These are phyloP conservation scores for Lutjanus erythropterus DNA, from an alignment of 2,113 vertebrate genomes.

Conservation along the genomic window DNA sequence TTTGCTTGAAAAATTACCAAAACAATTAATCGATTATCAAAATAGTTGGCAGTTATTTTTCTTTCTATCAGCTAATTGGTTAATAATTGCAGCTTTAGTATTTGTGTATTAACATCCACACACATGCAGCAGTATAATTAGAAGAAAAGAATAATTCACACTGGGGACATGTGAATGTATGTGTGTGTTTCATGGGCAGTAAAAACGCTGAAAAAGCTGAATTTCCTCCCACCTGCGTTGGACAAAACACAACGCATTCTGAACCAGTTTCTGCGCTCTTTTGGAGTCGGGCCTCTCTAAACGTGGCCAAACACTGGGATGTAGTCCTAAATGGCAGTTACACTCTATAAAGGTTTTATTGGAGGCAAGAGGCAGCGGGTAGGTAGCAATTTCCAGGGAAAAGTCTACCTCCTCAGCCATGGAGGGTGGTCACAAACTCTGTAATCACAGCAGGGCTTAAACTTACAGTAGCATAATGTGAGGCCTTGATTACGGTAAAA, in stretches of 20 bases:
- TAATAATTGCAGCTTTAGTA: too few relatives aligned
- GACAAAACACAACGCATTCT: slow-evolving; percentile 8
- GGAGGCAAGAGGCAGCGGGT: slow-evolving; percentile 46
- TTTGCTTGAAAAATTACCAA: too few relatives aligned
- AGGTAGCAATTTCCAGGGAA: slow-evolving; percentile 62
- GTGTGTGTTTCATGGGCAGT: neutral
- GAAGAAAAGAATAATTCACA: too few relatives aligned
- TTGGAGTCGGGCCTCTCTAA: slow-evolving; percentile 29
- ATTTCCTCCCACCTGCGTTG: neutral
- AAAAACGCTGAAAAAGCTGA: slow-evolving; percentile 9
- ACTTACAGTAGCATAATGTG: slow-evolving; percentile 16
- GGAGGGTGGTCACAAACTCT: slow-evolving; percentile 61
- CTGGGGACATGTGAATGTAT: too few relatives aligned
- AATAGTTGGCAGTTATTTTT: too few relatives aligned
- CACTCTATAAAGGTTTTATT: slow-evolving; percentile 64
- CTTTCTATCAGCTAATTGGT: too few relatives aligned
- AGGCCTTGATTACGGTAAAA: slow-evolving; percentile 34
- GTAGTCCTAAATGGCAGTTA: slow-evolving; percentile 48
- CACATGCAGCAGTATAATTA: too few relatives aligned
- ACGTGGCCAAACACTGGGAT: slow-evolving; percentile 21
- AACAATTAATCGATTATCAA: too few relatives aligned
- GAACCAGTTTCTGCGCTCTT: slow-evolving; percentile 2
- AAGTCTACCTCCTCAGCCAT: slow-evolving; percentile 16
- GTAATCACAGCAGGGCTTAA: slow-evolving; percentile 55
- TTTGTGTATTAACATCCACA: too few relatives aligned